These are phyloP conservation scores for Synanceia verrucosa DNA, from an alignment of 2,797 vertebrate species.

Conservation along the genomic window DNA sequence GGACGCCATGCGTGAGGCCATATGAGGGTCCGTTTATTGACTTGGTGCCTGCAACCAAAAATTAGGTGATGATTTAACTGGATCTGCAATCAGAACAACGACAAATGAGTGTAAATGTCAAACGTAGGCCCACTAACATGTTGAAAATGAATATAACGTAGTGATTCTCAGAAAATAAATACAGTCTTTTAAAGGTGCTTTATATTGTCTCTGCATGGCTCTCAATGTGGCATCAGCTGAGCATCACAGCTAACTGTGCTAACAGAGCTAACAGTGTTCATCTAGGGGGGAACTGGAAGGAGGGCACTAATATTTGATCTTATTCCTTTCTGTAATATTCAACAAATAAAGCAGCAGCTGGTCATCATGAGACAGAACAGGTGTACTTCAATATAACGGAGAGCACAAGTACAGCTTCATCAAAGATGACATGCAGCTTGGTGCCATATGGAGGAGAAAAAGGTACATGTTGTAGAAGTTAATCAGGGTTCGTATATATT, in stretches of 20 bases:
- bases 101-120: neutral
- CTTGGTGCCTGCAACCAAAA: neutral
- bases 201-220: neutral
- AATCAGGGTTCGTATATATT: conserved; percentile 40
- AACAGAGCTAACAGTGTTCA: neutral
- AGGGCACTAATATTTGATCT: neutral
- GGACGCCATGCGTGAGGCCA: conserved; percentile 19
- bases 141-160: neutral
- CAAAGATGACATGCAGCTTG: conserved; percentile 27
- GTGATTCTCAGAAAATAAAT: neutral
- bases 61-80: neutral
- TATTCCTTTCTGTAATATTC: neutral
- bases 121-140: neutral
- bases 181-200: neutral
- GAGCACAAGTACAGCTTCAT: conserved; percentile 28
- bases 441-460: conserved; percentile 37
- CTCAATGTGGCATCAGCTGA: neutral
- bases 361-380: conserved; percentile 5
- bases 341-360: conserved; percentile 9
- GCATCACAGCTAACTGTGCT: neutral
- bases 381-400: conserved; percentile 1
- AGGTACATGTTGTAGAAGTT: conserved; percentile 18
- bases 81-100: neutral
- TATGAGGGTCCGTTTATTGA: conserved; percentile 6
- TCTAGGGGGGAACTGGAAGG: neutral